Percentiles rank a stretch among this genome's conserved stretches.
Conservation (phyloP, 2,888 invertebrate genomes). For the Limnephilus lunatus region DNA sequence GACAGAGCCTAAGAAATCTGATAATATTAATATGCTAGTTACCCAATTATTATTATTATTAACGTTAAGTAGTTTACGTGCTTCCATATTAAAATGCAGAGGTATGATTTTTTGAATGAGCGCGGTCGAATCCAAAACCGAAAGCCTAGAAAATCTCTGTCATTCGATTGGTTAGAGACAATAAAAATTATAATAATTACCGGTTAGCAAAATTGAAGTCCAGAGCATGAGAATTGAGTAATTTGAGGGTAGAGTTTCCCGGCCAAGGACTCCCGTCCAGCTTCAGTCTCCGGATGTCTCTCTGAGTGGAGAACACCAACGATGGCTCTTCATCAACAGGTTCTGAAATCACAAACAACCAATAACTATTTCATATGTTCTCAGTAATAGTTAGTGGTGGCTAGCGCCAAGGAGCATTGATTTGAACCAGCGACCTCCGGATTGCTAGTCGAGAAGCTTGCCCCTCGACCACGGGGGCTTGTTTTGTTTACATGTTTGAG, state of each 20-base stretch:
- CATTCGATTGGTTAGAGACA: background rate
- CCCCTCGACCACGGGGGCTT: too few species aligned
- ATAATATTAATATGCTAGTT: too few species aligned
- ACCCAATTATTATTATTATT: too few species aligned
- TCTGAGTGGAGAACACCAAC: constrained; percentile 83
- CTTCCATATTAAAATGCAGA: too few species aligned
- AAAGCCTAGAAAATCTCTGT: too few species aligned
- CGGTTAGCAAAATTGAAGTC: constrained; percentile 73
- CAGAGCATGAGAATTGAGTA: constrained; percentile 73
- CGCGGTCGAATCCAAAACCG: too few species aligned
- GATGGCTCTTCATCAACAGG: constrained; percentile 81
- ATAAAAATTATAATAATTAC: constrained; percentile 67
- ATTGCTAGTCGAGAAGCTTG: too few species aligned
- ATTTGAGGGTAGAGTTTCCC: constrained; percentile 71
- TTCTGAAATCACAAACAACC: constrained; percentile 73
- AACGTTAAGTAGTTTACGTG: background rate
- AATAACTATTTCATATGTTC: constrained; percentile 15
- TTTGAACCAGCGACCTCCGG: too few species aligned
- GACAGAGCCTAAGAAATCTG: too few species aligned
- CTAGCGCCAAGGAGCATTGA: too few species aligned
- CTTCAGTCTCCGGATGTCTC: constrained; percentile 80
- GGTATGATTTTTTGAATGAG: too few species aligned
- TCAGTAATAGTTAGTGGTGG: background rate
- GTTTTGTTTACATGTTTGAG: too few species aligned
- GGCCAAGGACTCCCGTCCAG: constrained; percentile 75